Evolutionary conservation across 1,140 invertebrate species (phyloP).

Genomic region (Scaptomyza pallida): DNA sequence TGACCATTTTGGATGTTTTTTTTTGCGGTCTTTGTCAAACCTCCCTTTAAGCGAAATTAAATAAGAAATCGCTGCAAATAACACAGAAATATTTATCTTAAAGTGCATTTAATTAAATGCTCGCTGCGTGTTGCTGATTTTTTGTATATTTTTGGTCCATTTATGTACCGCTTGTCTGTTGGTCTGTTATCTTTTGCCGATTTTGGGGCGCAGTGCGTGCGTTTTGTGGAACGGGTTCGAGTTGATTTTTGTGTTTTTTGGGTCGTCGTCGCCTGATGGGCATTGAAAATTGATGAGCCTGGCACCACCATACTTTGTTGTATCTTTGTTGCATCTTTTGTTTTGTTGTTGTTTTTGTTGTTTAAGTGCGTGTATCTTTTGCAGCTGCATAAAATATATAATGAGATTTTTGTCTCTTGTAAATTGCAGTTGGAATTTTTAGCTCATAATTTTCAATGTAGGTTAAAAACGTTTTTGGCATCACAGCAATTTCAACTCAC

Average conservation of each 20-base stretch:
- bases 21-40: no score
- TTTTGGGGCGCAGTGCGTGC: constrained; percentile 9
- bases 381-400: constrained; percentile 63
- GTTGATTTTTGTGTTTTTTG: neutral
- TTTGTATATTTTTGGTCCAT: no score
- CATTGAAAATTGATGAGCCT: constrained; percentile 46
- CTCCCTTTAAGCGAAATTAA: constrained; percentile 16
- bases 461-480: constrained; percentile 76
- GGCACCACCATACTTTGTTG: constrained; percentile 24
- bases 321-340: constrained; percentile 32
- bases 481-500: constrained; percentile 28
- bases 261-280: constrained; percentile 28
- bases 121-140: constrained; percentile 9
- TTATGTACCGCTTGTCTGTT: neutral
- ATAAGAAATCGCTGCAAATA: constrained; percentile 44
- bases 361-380: constrained; percentile 48
- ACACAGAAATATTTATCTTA: constrained; percentile 57
- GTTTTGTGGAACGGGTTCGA: constrained; percentile 24
- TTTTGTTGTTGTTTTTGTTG: constrained; percentile 29
- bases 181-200: constrained; percentile 17
- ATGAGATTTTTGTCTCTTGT: constrained; percentile 61
- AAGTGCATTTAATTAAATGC: constrained; percentile 78
- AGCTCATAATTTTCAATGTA: constrained; percentile 68
- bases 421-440: constrained; percentile 31
- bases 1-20: no score